A percentile compares a stretch with the other conserved stretches of the same genome.
phyloP scores from a whole-genome alignment of 2,797 vertebrate genomes.

The Myioborus melanocephalus region DNA sequence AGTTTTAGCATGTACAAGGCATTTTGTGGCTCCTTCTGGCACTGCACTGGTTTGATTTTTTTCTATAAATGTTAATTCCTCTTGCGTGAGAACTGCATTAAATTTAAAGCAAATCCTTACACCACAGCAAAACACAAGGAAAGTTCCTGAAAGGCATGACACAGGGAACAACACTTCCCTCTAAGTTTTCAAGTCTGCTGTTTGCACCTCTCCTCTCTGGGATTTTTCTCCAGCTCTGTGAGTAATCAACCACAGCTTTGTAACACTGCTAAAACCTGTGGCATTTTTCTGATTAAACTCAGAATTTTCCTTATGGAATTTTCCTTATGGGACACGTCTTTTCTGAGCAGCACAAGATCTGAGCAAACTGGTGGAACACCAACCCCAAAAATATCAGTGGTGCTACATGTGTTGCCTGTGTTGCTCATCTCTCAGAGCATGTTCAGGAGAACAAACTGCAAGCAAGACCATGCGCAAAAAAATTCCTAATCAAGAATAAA shows the following conservation, averaged over 20 bases:
- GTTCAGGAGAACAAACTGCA: neutral
- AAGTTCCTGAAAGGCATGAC: neutral
- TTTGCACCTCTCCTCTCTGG: neutral
- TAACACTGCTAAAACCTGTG: neutral
- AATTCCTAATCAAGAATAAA: neutral
- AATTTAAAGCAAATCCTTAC: neutral
- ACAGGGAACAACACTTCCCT: neutral
- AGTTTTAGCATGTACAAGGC: neutral
- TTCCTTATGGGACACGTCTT: neutral
- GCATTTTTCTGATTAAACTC: neutral
- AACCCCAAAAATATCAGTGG: neutral
- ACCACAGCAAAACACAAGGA: neutral
- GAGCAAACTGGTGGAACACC: neutral
- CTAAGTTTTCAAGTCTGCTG: neutral
- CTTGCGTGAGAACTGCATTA: neutral
- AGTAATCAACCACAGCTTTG: neutral
- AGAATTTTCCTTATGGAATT: neutral
- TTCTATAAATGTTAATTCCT: neutral
- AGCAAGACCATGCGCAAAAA: neutral
- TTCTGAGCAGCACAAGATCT: neutral
- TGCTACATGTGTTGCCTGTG: neutral
- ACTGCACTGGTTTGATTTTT: neutral
- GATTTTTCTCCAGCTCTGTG: neutral
- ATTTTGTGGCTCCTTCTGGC: neutral
- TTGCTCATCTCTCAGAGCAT: neutral